Evolutionary conservation across 2,797 vertebrate genomes (phyloP).

Genomic region (Leontopithecus rosalia): DNA sequence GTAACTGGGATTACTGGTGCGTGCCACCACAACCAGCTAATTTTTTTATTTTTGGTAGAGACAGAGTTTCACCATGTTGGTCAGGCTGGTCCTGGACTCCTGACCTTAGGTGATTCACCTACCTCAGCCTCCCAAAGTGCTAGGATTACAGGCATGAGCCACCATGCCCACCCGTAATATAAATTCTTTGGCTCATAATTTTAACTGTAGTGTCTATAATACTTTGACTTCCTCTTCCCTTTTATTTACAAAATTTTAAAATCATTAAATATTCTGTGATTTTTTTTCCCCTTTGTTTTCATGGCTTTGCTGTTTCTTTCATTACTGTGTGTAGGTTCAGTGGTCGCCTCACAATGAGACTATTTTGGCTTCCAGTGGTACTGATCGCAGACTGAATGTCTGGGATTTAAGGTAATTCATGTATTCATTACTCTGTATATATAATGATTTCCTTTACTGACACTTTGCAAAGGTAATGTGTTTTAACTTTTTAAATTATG

Average conservation of each 20-base stretch:
- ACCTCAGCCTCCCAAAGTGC: background rate
- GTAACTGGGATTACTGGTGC: too few relatives aligned
- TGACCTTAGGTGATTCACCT: background rate
- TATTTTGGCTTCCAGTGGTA: slow-evolving; percentile 97
- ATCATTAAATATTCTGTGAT: background rate
- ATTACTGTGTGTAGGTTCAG: slow-evolving; percentile 89
- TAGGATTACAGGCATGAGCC: background rate
- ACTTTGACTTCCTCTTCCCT: background rate
- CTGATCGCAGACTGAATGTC: slow-evolving; percentile 96
- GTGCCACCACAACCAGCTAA: too few relatives aligned
- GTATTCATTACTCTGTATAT: background rate
- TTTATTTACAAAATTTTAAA: background rate
- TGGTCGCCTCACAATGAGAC: slow-evolving; percentile 99
- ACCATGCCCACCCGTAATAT: background rate
- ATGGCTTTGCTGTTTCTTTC: background rate
- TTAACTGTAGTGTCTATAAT: background rate
- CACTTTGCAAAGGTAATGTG: background rate
- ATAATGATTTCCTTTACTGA: slow-evolving; percentile 37
- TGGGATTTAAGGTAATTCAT: slow-evolving; percentile 95
- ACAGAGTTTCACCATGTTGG: too few relatives aligned
- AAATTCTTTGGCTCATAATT: background rate
- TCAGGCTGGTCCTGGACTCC: background rate
- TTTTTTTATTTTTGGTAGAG: too few relatives aligned
- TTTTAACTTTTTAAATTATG: background rate
- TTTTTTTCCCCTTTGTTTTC: background rate